Evolutionary conservation across 2,113 vertebrate species (phyloP).

Genomic region (Marcusenius ussheri): DNA sequence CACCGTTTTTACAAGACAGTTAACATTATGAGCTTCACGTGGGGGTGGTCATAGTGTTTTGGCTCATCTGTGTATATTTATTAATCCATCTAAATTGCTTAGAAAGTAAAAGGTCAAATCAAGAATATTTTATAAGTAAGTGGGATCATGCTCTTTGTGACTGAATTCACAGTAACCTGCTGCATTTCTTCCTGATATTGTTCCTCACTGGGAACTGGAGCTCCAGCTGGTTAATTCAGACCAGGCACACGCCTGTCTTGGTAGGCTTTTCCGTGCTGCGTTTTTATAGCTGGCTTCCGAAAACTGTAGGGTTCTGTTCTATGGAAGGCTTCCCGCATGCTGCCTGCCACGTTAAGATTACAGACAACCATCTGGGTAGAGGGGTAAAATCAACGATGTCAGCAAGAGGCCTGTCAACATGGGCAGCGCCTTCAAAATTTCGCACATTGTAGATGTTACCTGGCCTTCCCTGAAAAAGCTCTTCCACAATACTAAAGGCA

Average conservation of each 20-base stretch:
- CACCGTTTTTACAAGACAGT: not conserved
- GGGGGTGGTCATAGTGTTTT: not conserved
- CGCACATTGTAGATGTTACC: not conserved
- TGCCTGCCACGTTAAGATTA: not conserved
- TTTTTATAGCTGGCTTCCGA: not conserved
- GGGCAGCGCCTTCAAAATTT: not conserved
- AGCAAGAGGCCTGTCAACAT: not conserved
- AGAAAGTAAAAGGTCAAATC: not conserved
- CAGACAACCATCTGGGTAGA: not conserved
- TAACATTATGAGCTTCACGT: not conserved
- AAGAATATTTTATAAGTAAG: not conserved
- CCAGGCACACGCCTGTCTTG: not conserved
- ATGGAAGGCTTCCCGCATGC: not conserved
- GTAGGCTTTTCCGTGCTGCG: not conserved
- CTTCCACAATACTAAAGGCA: not conserved
- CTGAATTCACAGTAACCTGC: not conserved
- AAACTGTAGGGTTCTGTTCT: not conserved
- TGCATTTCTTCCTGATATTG: not conserved
- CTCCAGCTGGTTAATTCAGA: not conserved
- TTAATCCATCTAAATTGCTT: too few relatives aligned
- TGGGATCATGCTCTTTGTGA: not conserved
- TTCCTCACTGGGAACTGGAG: not conserved
- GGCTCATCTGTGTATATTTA: not conserved
- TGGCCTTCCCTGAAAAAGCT: not conserved
- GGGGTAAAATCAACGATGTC: not conserved